phyloP scores from a whole-genome alignment of 23 tunicate genomes.

The Clavelina lepadiformis region DNA sequence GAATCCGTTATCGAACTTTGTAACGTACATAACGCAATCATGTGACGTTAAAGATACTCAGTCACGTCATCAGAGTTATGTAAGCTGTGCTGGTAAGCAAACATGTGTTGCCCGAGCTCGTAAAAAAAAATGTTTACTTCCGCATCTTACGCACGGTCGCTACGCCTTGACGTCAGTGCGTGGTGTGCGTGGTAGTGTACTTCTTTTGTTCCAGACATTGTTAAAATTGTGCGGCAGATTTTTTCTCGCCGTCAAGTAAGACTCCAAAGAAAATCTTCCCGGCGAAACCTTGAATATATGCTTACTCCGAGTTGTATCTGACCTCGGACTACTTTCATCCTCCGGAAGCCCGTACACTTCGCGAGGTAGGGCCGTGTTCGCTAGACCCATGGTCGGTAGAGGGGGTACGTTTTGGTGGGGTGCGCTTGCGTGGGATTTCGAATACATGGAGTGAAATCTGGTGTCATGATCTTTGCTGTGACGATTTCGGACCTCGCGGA shows the following conservation, averaged over 20 bases:
- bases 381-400: not conserved
- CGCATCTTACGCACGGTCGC: too few species aligned
- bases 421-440: constrained; percentile 4
- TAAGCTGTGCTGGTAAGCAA: too few species aligned
- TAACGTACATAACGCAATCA: too few species aligned
- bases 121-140: too few species aligned
- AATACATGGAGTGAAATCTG: constrained; percentile 21
- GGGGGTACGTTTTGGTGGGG: not conserved
- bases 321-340: constrained; percentile 1
- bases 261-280: constrained; percentile 22
- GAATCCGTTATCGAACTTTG: too few species aligned
- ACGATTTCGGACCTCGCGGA: constrained; percentile 31
- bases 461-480: constrained; percentile 23
- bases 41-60: too few species aligned
- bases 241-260: constrained; percentile 23
- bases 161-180: too few species aligned
- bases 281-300: not conserved
- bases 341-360: constrained; percentile 61
- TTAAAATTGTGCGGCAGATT: constrained; percentile 38
- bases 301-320: constrained; percentile 12
- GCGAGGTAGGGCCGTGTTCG: constrained; percentile 18
- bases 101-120: too few species aligned
- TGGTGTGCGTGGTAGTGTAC: constrained; percentile 8
- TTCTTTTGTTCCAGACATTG: constrained; percentile 50
- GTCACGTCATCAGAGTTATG: too few species aligned